Conservation (phyloP, 2,797 vertebrate species). For the Gadopsis bispinosus region DNA sequence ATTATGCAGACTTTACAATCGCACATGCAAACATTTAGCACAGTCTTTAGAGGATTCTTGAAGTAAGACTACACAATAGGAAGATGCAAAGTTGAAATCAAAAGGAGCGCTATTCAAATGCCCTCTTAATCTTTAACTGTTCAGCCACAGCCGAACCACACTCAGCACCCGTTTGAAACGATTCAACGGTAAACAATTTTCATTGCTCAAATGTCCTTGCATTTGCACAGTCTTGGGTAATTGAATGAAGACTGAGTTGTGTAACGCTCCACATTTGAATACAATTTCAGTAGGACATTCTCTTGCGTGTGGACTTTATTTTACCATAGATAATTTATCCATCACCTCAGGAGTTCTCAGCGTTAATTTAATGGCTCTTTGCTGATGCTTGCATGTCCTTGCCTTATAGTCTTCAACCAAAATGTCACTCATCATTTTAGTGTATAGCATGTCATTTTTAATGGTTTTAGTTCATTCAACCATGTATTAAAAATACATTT, state of each 20-base stretch:
- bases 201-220: slow-evolving; percentile 70
- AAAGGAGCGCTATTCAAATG: slow-evolving; percentile 40
- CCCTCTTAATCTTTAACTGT: slow-evolving; percentile 44
- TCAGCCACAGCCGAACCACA: slow-evolving; percentile 51
- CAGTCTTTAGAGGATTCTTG: neutral
- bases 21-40: neutral
- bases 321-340: slow-evolving; percentile 61
- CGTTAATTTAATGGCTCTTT: slow-evolving; percentile 62
- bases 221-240: slow-evolving; percentile 64
- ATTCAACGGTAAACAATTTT: slow-evolving; percentile 71
- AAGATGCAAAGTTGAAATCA: slow-evolving; percentile 41
- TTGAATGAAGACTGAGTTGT: slow-evolving; percentile 65
- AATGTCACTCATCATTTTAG: slow-evolving; percentile 39
- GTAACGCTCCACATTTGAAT: slow-evolving; percentile 69
- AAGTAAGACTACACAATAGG: neutral
- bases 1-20: neutral
- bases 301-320: slow-evolving; percentile 37
- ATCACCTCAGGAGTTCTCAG: slow-evolving; percentile 46
- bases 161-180: slow-evolving; percentile 59
- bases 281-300: slow-evolving; percentile 62
- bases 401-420: slow-evolving; percentile 57
- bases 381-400: slow-evolving; percentile 57
- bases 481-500: neutral
- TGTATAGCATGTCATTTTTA: slow-evolving; percentile 15
- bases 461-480: slow-evolving; percentile 24